Evolutionary conservation across 2,797 vertebrate species (phyloP), one percentile per base, ranked within the genome.

Genomic region (Sebastiscus albofasciatus): DNA sequence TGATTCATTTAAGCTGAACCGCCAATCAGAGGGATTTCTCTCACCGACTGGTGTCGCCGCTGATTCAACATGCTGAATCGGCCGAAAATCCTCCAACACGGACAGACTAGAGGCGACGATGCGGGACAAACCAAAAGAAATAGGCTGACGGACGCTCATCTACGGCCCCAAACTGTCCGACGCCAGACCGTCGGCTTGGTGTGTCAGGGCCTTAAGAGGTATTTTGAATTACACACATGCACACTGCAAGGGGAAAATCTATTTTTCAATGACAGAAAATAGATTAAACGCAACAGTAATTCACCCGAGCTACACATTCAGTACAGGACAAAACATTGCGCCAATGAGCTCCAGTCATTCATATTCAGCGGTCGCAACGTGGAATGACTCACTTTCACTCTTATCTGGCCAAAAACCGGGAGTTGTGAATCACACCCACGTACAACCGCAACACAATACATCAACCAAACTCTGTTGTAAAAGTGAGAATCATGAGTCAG

Each of bases 381-480:
- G 61, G 27, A 80, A 60, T 60, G 42, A 60, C 22, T 70, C 26
- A 49, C 26, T 56, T 72, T 77, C 24, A 66, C 34, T 59, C 46
- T 82, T 59, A 83, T 87, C 62, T 67, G 36, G 20, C 9, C 39
- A 24, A 58, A 75, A 72, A 70, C 55, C 70, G 24, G 14, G 66
- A 78, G 33, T 65, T 71, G 26, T 73, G 71, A 82, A 72, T 70
- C 58, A 66, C 60, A 68, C 59, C 70, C 46, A 85, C 2, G 2
- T 60, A 58, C 77, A 80, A 52, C 60, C 66, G 55, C 68, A 73
- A 42, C 52, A 56, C 13, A 81, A 69, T 31, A 29, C 39, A 73
- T 27, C 60, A 58, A 75, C 13, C 16, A 12, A 46, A 68, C 26
- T 67, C 16, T 49, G 18, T 22, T 3, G 58, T 59, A 22, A 85